Evolutionary conservation across 2,113 vertebrate species (phyloP).

Genomic region (Porphyrio hochstetteri): DNA sequence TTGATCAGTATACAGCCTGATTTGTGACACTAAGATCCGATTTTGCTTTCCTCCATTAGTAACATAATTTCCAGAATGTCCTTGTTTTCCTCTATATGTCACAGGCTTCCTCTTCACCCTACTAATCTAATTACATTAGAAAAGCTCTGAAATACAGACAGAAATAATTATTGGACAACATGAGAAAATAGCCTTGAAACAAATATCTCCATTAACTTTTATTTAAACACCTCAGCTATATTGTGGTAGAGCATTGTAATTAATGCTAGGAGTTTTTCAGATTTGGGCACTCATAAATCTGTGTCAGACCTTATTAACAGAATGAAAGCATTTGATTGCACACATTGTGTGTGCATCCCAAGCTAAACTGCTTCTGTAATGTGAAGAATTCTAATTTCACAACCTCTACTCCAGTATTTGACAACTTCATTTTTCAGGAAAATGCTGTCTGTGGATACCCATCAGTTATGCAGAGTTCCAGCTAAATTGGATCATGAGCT

Average conservation of each 20-base stretch:
- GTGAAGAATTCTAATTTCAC: slow-evolving; percentile 1
- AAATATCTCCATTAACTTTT: background rate
- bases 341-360: background rate
- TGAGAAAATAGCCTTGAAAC: background rate
- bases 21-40: background rate
- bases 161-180: background rate
- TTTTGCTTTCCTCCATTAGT: background rate
- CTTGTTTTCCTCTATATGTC: background rate
- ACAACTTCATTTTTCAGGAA: slow-evolving; percentile 51
- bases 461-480: background rate
- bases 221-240: background rate
- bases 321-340: background rate
- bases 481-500: slow-evolving; percentile 45
- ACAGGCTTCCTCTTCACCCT: fast-evolving
- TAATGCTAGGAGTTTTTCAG: background rate
- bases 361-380: background rate
- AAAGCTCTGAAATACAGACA: background rate
- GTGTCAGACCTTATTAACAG: background rate
- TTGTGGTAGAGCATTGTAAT: background rate
- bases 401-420: background rate
- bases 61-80: background rate
- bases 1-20: background rate
- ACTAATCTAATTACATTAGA: background rate
- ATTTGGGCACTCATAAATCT: background rate
- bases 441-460: background rate